A percentile compares a stretch with the other conserved stretches of the same genome.
Conservation (phyloP, 2,888 invertebrate genomes). For the Folsomia candida region DNA sequence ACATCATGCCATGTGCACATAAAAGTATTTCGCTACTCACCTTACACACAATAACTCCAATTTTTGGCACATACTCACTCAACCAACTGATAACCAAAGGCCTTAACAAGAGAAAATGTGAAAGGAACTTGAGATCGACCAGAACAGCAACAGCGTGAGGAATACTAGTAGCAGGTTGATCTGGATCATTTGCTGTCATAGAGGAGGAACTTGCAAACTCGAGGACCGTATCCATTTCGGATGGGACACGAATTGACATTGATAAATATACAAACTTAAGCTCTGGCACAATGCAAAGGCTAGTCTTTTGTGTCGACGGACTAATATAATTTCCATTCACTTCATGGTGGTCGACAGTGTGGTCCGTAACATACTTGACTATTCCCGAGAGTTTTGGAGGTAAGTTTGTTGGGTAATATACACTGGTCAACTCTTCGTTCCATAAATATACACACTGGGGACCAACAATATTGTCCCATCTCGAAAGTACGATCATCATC, state of each 20-base stretch:
- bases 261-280: conserved; percentile 45
- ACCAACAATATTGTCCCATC: conserved; percentile 50
- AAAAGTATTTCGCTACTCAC: conserved; percentile 18
- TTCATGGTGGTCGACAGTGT: conserved; percentile 48
- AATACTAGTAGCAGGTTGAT: conserved; percentile 43
- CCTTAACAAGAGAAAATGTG: conserved; percentile 45
- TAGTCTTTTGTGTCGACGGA: conserved; percentile 43
- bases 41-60: conserved; percentile 47
- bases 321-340: conserved; percentile 39
- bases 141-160: conserved; percentile 49
- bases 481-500: conserved; percentile 44
- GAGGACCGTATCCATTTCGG: conserved; percentile 35
- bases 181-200: conserved; percentile 25
- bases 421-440: conserved; percentile 48
- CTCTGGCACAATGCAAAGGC: conserved; percentile 48
- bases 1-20: too few relatives aligned
- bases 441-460: conserved; percentile 49
- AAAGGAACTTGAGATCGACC: conserved; percentile 43
- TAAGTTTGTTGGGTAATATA: conserved; percentile 43
- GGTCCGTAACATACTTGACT: conserved; percentile 50
- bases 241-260: conserved; percentile 46
- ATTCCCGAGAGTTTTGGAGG: conserved; percentile 33
- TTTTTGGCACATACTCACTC: conserved; percentile 48
- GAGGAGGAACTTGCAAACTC: conserved; percentile 27
- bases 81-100: conserved; percentile 47